Conservation (phyloP, 1,140 invertebrate species). For the Meloidogyne hapla region DNA sequence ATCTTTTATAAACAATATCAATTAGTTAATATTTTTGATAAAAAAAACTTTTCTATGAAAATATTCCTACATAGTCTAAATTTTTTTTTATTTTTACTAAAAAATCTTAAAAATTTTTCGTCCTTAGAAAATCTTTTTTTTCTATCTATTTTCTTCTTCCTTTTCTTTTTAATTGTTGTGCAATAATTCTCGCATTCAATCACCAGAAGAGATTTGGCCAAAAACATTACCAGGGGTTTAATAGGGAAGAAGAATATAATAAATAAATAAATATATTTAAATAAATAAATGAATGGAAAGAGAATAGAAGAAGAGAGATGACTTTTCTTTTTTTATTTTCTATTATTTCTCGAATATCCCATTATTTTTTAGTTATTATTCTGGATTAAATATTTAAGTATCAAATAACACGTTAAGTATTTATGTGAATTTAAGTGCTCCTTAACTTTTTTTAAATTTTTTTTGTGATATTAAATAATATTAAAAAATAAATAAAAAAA, state of each 20-base stretch:
- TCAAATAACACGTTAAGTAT: not conserved
- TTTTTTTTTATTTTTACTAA: too few relatives aligned
- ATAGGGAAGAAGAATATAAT: not conserved
- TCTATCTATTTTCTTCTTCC: too few relatives aligned
- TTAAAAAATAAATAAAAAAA: too few relatives aligned
- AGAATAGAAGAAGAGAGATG: too few relatives aligned
- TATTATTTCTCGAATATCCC: not conserved
- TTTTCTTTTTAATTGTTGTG: not conserved
- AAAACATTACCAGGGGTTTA: not conserved
- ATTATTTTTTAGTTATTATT: not conserved
- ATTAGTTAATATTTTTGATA: too few relatives aligned
- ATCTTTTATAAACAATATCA: too few relatives aligned
- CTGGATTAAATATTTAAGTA: not conserved
- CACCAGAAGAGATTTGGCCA: not conserved
- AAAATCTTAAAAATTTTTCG: too few relatives aligned
- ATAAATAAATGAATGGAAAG: too few relatives aligned
- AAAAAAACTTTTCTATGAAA: too few relatives aligned
- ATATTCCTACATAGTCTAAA: too few relatives aligned
- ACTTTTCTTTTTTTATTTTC: too few relatives aligned
- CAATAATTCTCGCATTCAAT: not conserved
- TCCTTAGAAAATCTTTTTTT: too few relatives aligned
- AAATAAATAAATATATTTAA: not conserved
- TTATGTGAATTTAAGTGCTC: not conserved
- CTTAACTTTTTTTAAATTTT: not conserved
- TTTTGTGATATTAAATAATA: not conserved